Base-by-base conservation (phyloP, 2,797 vertebrate genomes). In the Epinephelus malabaricus region DNA sequence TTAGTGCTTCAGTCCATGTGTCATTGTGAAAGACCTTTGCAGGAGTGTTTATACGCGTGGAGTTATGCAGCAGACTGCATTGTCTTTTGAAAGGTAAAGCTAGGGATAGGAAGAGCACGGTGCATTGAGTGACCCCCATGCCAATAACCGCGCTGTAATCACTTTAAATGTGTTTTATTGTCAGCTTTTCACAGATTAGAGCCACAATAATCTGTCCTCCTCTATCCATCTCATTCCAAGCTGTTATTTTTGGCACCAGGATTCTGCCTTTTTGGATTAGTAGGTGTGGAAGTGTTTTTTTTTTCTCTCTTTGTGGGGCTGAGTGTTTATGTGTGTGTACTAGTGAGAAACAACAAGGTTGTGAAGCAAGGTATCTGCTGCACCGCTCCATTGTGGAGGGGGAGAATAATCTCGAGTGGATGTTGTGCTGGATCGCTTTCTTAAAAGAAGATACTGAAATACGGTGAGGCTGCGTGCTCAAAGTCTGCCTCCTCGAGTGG, bases 171-270 rank as follows among this genome's bases (percentile, higher is more conserved):
- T 94, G 90, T 93, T 95, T 92, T 91, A 95, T 93, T 93, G 93
- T 94, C 92, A 90, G 89, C 90, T 95, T 95, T 94, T 92, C 89
- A 86, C 91, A 94, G 95, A 95, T 95, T 95, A 95, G 87, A 92
- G 86, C 82, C 82, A 56, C 92, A 84, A 85, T 95, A 95, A 96
- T 95, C 95, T 94, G 88, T 90, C 90, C 92, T 89, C 83, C 89
- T 93, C 88, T 86, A 73, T 92, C 94, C 92, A 95, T 94, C 93
- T 94, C 94, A 94, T 95, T 88, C 83, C 90, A 84, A 92, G 90
- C 73, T 90, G 93, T 93, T 96, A 96, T 95, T 95, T 95, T 94
- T 95, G 95, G 94, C 93, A 86, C 69, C 73, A 56, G 86, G 91
- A 89, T 83, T 86, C 87, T 88, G 89, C 81, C 84, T 91, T 93